Conservation (phyloP, 2,888 invertebrate species). For the Thymelicus lineola region DNA sequence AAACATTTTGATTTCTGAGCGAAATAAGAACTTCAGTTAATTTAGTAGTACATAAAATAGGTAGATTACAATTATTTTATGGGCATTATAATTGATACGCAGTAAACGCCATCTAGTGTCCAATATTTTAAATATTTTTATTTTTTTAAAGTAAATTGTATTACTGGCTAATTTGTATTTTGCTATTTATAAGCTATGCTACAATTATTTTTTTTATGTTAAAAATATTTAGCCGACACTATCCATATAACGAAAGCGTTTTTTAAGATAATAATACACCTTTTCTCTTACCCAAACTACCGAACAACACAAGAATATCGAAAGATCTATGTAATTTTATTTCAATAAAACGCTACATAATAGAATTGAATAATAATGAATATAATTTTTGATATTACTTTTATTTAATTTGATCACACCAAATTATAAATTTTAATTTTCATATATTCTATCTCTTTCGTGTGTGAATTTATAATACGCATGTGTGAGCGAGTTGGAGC, state of each 20-base stretch:
- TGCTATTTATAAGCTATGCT: too few species aligned
- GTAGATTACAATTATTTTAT: too few species aligned
- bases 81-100: too few species aligned
- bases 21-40: not conserved
- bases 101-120: not conserved
- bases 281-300: too few species aligned
- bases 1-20: constrained; percentile 1
- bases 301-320: too few species aligned
- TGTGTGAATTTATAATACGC: constrained; percentile 69
- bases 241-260: too few species aligned
- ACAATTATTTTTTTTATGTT: too few species aligned
- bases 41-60: too few species aligned
- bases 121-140: constrained; percentile 2
- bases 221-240: too few species aligned
- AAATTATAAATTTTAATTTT: constrained; percentile 51
- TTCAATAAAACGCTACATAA: not conserved
- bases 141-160: too few species aligned
- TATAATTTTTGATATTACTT: constrained; percentile 6
- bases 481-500: constrained; percentile 82
- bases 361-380: not conserved
- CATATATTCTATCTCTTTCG: constrained; percentile 66
- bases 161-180: too few species aligned
- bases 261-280: too few species aligned
- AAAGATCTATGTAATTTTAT: not conserved
- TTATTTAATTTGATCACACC: constrained; percentile 42